These are phyloP conservation scores for Macropis europaea DNA, from an alignment of 2,888 invertebrate genomes.

Conservation along the genomic window DNA sequence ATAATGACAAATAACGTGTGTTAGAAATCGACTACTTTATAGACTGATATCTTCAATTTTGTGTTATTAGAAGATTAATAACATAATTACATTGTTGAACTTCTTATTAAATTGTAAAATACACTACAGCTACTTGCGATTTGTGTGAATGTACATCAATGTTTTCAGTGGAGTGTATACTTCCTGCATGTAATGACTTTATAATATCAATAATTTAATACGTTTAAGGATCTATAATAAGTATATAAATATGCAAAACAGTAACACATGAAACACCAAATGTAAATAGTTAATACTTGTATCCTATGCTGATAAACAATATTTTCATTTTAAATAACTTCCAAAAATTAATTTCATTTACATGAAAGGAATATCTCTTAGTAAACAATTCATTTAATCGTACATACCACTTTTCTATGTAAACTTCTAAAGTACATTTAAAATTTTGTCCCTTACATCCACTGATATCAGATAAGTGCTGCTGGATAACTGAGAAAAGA, in stretches of 20 bases:
- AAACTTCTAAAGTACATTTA: neutral
- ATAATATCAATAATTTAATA: slow-evolving; percentile 46
- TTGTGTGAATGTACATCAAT: slow-evolving; percentile 45
- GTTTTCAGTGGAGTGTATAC: slow-evolving; percentile 34
- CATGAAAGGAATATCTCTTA: neutral
- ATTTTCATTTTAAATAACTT: slow-evolving; percentile 50
- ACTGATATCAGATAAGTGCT: neutral
- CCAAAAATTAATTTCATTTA: slow-evolving; percentile 29
- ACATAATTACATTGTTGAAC: slow-evolving; percentile 46
- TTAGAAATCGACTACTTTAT: slow-evolving; percentile 44
- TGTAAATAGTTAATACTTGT: slow-evolving; percentile 52
- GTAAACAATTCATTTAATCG: slow-evolving; percentile 1
- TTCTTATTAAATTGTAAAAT: slow-evolving; percentile 53
- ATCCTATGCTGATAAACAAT: slow-evolving; percentile 48
- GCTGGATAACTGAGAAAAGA: neutral
- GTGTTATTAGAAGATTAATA: slow-evolving; percentile 40
- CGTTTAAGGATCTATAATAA: slow-evolving; percentile 20
- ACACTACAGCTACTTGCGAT: slow-evolving; percentile 41
- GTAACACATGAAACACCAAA: slow-evolving; percentile 42
- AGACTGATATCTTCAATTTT: slow-evolving; percentile 58
- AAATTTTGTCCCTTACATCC: neutral
- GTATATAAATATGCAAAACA: slow-evolving; percentile 37
- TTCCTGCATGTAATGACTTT: slow-evolving; percentile 52
- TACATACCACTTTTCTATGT: neutral
- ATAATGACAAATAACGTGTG: slow-evolving; percentile 8